Evolutionary conservation across 2,113 vertebrate species (phyloP).

Genomic region (Eolophus roseicapilla): DNA sequence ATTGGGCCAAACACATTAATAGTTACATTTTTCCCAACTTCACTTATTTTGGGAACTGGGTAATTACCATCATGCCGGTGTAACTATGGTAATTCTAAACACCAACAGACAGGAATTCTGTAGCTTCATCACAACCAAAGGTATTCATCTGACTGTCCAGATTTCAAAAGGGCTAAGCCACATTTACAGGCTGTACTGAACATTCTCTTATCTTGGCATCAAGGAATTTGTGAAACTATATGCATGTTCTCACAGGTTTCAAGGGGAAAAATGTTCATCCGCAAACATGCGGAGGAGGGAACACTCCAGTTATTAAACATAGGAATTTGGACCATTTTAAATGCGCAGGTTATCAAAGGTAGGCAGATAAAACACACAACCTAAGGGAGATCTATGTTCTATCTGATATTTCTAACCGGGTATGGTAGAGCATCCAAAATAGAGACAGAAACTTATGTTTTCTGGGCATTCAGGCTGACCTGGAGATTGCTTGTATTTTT

Average conservation of each 20-base stretch:
- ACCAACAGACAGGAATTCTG: neutral
- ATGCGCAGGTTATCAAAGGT: neutral
- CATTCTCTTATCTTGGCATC: neutral
- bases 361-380: neutral
- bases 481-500: neutral
- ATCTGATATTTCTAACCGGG: neutral
- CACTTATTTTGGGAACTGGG: neutral
- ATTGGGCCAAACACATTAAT: neutral
- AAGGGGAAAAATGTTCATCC: neutral
- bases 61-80: neutral
- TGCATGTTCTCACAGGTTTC: neutral
- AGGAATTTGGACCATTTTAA: neutral
- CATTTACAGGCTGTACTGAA: neutral
- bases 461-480: neutral
- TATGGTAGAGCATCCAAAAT: neutral
- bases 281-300: neutral
- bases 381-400: neutral
- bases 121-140: neutral
- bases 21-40: neutral
- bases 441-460: neutral
- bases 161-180: neutral
- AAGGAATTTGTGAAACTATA: neutral
- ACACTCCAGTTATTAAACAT: neutral
- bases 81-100: conserved; percentile 1
- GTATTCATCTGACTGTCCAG: neutral